Percentiles rank a stretch among this genome's conserved stretches.
These are phyloP conservation scores for Aspidiotus destructor DNA, from an alignment of 2,888 invertebrate genomes.

Conservation along the genomic window DNA sequence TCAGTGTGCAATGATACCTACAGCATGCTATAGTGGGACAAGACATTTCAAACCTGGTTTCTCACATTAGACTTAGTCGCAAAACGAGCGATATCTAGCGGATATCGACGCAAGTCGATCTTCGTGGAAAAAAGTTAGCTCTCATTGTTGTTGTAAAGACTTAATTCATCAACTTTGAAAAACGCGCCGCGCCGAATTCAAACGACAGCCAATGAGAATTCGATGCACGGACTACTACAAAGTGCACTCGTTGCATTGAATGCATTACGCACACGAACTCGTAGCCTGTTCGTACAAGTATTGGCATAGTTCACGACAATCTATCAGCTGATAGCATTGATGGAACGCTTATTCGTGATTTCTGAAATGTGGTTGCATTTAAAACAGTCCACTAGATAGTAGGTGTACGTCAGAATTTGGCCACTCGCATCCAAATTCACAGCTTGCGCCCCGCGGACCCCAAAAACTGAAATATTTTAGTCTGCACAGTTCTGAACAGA, in stretches of 20 bases:
- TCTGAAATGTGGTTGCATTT: too few species aligned
- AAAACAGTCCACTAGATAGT: too few species aligned
- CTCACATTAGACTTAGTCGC: not conserved
- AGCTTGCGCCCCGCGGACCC: too few species aligned
- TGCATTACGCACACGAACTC: not conserved
- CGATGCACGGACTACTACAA: not conserved
- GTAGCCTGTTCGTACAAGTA: too few species aligned
- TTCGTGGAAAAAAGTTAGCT: not conserved
- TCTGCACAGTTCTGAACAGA: too few species aligned
- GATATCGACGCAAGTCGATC: not conserved
- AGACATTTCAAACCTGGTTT: not conserved
- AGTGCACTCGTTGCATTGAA: not conserved
- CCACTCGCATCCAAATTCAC: too few species aligned
- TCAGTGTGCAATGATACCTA: not conserved
- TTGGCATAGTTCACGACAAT: too few species aligned
- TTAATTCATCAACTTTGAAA: not conserved
- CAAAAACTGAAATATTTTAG: too few species aligned
- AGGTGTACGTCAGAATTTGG: too few species aligned
- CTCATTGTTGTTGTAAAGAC: not conserved
- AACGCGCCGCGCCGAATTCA: not conserved
- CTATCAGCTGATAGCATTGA: too few species aligned
- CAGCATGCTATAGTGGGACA: not conserved
- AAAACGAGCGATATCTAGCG: not conserved
- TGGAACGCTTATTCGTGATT: too few species aligned
- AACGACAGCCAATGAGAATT: not conserved